Conservation (phyloP, 2,113 vertebrate species). For the Crypturellus undulatus region DNA sequence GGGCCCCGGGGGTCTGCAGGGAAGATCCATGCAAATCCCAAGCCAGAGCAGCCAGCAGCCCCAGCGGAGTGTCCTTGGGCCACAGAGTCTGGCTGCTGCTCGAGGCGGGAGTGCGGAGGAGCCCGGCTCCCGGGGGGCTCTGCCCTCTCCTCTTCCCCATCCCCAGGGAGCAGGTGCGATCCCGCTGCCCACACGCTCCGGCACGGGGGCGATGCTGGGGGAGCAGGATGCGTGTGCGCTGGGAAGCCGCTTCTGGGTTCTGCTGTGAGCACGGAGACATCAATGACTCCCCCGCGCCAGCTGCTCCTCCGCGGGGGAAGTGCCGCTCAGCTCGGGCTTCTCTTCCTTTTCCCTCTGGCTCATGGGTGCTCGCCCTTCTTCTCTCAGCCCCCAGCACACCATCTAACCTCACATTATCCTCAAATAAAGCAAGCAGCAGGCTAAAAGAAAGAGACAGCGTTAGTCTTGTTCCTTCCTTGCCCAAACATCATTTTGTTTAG, state of each 20-base stretch:
- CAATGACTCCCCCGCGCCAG: conserved; percentile 49
- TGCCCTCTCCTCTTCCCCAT: background rate
- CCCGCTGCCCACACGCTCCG: background rate
- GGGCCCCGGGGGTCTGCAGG: no score
- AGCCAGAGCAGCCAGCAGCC: background rate
- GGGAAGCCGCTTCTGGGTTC: conserved; percentile 8
- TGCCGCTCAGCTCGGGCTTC: background rate
- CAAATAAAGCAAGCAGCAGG: background rate
- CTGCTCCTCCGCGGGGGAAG: conserved; percentile 38
- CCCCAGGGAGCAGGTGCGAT: background rate
- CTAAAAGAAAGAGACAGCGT: no score
- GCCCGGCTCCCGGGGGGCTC: background rate
- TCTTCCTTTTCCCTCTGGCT: background rate
- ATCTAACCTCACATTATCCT: fast-evolving
- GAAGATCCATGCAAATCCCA: background rate
- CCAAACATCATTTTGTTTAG: background rate
- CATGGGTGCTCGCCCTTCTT: background rate
- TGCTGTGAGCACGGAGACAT: conserved; percentile 28
- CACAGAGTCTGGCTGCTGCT: no score
- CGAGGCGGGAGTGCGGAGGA: no score
- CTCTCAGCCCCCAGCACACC: background rate
- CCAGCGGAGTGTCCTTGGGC: background rate
- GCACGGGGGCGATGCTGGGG: background rate
- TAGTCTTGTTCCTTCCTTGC: no score
- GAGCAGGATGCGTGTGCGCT: background rate